Percentiles rank a stretch among this genome's conserved stretches.
phyloP scores from a whole-genome alignment of 92 coral and sea anemone genomes.

The Paragorgia papillata region DNA sequence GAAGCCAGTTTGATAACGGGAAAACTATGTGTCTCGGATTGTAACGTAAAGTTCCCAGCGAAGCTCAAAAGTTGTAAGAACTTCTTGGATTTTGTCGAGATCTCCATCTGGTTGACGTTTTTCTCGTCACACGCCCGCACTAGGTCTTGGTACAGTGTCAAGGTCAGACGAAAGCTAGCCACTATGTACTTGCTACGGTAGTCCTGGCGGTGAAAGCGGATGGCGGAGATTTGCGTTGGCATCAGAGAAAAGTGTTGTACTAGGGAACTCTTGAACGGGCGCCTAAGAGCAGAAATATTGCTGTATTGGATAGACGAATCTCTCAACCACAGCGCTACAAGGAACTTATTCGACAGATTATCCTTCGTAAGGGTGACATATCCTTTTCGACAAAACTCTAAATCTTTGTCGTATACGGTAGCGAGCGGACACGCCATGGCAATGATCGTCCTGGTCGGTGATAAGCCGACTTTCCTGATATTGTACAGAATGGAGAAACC shows the following conservation, averaged over 20 bases:
- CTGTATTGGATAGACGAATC: not conserved
- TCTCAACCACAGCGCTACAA: conserved; percentile 1
- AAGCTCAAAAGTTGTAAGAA: conserved; percentile 14
- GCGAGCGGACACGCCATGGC: not conserved
- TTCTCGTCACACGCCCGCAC: conserved; percentile 1
- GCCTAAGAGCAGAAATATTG: too few relatives aligned
- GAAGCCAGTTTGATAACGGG: conserved; percentile 1
- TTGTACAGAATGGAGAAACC: not conserved
- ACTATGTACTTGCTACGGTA: not conserved
- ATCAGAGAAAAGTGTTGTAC: not conserved
- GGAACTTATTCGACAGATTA: not conserved
- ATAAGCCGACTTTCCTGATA: not conserved
- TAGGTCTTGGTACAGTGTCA: conserved; percentile 16
- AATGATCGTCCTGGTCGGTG: not conserved
- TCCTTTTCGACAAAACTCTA: not conserved
- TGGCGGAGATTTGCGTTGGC: not conserved
- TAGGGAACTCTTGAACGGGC: not conserved
- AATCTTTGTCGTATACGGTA: not conserved
- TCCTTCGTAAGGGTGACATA: not conserved
- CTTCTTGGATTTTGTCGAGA: not conserved
- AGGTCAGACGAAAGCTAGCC: conserved; percentile 9
- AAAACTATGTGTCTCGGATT: not conserved
- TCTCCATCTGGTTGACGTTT: not conserved
- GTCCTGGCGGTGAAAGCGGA: conserved; percentile 8
- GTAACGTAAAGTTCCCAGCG: not conserved